A percentile compares a stretch with the other conserved stretches of the same genome.
Evolutionary conservation across 2,797 vertebrate genomes (phyloP).

Genomic region (Chelon auratus): DNA sequence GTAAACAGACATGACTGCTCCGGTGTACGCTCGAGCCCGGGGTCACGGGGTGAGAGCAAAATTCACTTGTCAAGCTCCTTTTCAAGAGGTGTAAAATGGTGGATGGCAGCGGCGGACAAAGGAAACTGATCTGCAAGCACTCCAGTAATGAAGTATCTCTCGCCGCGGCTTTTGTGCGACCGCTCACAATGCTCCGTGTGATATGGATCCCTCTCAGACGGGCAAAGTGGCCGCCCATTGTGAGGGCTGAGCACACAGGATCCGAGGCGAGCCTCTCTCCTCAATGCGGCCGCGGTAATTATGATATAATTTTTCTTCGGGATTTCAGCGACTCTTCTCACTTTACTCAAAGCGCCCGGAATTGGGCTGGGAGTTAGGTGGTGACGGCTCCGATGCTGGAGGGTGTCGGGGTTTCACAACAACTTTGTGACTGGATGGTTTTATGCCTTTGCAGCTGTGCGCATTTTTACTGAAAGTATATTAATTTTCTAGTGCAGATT

Average conservation of each 20-base stretch:
- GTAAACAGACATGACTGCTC: conserved; percentile 52
- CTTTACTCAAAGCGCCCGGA: conserved; percentile 75
- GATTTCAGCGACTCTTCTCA: conserved; percentile 77
- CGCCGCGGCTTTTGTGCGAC: conserved; percentile 69
- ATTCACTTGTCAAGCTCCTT: conserved; percentile 49
- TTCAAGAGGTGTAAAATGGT: conserved; percentile 60
- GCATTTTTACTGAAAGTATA: background rate
- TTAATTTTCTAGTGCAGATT: background rate
- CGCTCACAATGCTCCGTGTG: conserved; percentile 75
- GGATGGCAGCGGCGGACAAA: conserved; percentile 64
- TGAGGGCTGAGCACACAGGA: conserved; percentile 50
- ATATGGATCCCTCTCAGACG: conserved; percentile 78
- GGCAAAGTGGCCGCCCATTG: conserved; percentile 73
- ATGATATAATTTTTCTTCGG: conserved; percentile 80
- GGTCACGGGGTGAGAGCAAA: conserved; percentile 58
- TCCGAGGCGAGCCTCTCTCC: conserved; percentile 31
- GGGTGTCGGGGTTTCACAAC: conserved; percentile 56
- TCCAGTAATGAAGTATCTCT: conserved; percentile 78
- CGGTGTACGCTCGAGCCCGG: conserved; percentile 11
- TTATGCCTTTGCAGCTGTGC: background rate
- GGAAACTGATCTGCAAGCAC: conserved; percentile 72
- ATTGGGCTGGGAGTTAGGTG: conserved; percentile 49
- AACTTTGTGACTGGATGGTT: conserved; percentile 17
- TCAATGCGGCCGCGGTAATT: conserved; percentile 72
- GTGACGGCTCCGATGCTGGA: conserved; percentile 37